phyloP scores from a whole-genome alignment of 2,113 vertebrate species.

The Cromileptes altivelis region DNA sequence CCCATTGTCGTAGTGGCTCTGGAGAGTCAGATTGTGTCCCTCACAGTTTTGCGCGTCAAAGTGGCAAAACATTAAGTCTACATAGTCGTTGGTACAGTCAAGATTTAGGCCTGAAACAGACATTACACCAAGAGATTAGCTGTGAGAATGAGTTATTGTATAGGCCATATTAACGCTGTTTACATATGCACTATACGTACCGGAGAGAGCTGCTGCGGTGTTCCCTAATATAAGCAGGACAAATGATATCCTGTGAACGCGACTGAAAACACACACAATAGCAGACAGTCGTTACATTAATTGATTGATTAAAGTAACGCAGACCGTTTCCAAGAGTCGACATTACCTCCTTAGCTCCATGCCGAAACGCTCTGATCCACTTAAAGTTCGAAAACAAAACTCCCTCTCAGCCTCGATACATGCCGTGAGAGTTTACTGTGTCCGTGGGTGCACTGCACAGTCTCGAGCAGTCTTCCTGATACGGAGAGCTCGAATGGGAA shows the following conservation, averaged over 20 bases:
- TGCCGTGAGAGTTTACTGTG: no score
- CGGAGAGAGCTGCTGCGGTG: not conserved
- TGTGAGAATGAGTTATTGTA: not conserved
- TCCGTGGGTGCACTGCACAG: no score
- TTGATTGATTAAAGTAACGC: rapidly evolving
- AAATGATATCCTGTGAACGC: not conserved
- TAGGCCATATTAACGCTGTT: no score
- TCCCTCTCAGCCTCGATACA: not conserved
- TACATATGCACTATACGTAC: not conserved
- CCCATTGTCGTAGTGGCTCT: rapidly evolving
- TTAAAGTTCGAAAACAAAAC: not conserved
- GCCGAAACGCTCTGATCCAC: not conserved
- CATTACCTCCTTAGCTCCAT: not conserved
- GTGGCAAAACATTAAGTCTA: conserved; percentile 31
- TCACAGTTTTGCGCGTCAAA: conserved; percentile 59
- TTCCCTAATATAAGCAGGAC: conserved; percentile 1
- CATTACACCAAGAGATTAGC: rapidly evolving
- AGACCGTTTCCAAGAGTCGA: no score
- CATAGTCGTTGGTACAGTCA: conserved; percentile 69
- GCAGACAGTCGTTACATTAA: not conserved
- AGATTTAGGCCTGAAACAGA: conserved; percentile 7
- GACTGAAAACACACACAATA: conserved; percentile 13
- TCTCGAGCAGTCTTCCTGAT: conserved; percentile 17
- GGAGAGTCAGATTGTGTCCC: conserved; percentile 49
- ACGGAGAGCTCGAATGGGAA: conserved; percentile 13